Evolutionary conservation across 1,140 invertebrate species (phyloP).

Genomic region (Rhynchophorus ferrugineus): DNA sequence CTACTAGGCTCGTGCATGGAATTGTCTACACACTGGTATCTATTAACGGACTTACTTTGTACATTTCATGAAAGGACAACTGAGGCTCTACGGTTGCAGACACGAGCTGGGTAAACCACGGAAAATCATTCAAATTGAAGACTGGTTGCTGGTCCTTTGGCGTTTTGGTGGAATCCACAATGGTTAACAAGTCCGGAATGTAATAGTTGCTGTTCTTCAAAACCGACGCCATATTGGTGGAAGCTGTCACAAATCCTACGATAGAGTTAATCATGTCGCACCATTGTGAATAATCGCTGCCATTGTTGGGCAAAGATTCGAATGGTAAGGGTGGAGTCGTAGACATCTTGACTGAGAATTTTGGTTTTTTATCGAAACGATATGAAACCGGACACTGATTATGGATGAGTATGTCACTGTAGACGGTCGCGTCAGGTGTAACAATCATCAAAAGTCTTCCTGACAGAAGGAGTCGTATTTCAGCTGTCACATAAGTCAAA

Average conservation of each 20-base stretch:
- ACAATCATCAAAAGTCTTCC: too few species aligned
- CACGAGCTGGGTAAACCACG: too few species aligned
- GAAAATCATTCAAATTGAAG: slow-evolving; percentile 8
- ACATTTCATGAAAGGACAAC: neutral
- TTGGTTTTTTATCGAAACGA: too few species aligned
- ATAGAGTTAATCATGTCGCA: slow-evolving; percentile 14
- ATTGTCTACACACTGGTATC: slow-evolving; percentile 1
- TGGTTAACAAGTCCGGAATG: neutral
- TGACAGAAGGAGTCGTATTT: too few species aligned
- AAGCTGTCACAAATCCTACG: slow-evolving; percentile 14
- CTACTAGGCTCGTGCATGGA: slow-evolving; percentile 8
- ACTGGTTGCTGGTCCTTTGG: neutral
- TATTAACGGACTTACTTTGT: neutral
- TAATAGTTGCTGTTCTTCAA: slow-evolving; percentile 8
- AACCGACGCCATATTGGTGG: slow-evolving; percentile 7
- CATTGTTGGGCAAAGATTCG: neutral
- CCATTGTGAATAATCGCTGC: slow-evolving; percentile 9
- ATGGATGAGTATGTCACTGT: too few species aligned
- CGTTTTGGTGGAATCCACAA: neutral
- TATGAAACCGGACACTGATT: too few species aligned
- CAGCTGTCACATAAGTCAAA: too few species aligned
- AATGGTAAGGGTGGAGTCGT: slow-evolving; percentile 1
- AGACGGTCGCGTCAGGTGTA: too few species aligned
- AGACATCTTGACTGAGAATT: slow-evolving; percentile 15
- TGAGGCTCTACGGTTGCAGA: too few species aligned